Conservation (phyloP, 1,140 invertebrate genomes). For the Drosophila biarmipes region DNA sequence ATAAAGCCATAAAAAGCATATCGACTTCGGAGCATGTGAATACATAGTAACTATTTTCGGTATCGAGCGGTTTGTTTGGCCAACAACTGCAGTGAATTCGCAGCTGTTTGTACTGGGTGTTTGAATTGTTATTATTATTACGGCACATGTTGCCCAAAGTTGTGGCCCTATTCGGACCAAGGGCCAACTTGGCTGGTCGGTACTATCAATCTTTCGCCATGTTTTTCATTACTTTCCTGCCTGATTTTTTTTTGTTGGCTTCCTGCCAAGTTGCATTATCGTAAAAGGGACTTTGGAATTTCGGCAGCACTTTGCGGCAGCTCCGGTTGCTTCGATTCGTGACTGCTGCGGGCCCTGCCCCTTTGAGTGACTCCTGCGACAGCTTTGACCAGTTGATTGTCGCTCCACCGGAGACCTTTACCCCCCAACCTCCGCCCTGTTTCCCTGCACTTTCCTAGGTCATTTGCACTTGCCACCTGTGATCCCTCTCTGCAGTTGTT, state of each 20-base stretch:
- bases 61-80: constrained; percentile 13
- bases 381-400: constrained; percentile 52
- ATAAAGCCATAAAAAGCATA: neutral
- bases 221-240: constrained; percentile 23
- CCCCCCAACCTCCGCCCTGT: neutral
- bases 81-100: constrained; percentile 39
- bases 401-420: constrained; percentile 2
- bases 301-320: constrained; percentile 46
- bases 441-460: constrained; percentile 2
- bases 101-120: constrained; percentile 39
- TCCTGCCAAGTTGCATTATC: constrained; percentile 58
- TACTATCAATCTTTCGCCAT: constrained; percentile 51
- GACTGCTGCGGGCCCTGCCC: constrained; percentile 13
- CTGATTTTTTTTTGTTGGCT: constrained; percentile 26
- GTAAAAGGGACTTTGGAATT: constrained; percentile 67
- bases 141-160: constrained; percentile 52
- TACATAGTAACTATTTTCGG: constrained; percentile 1
- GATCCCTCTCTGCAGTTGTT: constrained; percentile 51
- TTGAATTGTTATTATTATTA: constrained; percentile 52
- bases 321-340: constrained; percentile 43
- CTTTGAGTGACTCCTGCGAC: constrained; percentile 62
- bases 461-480: constrained; percentile 48
- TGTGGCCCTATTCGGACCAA: constrained; percentile 16
- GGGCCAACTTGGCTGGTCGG: constrained; percentile 34
- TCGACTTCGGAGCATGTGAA: neutral